Evolutionary conservation across 2,888 invertebrate species (phyloP).

Genomic region (Amphimallon solstitiale): DNA sequence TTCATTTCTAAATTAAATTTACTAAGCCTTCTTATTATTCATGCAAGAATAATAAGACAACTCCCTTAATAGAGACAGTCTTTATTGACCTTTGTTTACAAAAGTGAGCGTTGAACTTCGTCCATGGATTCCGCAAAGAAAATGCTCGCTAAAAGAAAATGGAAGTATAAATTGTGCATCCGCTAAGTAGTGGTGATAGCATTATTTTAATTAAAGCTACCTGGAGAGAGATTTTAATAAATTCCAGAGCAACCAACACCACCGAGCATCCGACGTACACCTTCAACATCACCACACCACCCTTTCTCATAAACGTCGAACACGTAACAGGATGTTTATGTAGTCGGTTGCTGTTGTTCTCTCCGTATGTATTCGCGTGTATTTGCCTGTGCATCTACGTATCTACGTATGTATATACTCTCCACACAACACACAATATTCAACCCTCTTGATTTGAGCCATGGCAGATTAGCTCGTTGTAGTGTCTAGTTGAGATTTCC

Average conservation of each 20-base stretch:
- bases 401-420: not conserved
- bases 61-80: too few species aligned
- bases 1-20: too few species aligned
- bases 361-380: not conserved
- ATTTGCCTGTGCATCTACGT: not conserved
- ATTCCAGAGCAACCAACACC: not conserved
- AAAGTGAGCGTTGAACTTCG: too few species aligned
- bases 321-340: conserved; percentile 1
- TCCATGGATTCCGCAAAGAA: too few species aligned
- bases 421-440: conserved; percentile 12
- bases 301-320: conserved; percentile 24
- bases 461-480: conserved; percentile 35
- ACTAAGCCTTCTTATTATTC: too few species aligned
- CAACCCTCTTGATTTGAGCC: conserved; percentile 37
- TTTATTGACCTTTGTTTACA: too few species aligned
- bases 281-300: conserved; percentile 1
- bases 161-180: too few species aligned
- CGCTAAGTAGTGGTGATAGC: not conserved
- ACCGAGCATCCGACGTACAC: not conserved
- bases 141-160: too few species aligned
- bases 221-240: conserved; percentile 19
- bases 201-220: conserved; percentile 19
- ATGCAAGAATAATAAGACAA: too few species aligned
- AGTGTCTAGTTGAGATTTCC: conserved; percentile 49
- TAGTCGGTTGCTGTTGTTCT: not conserved